These are phyloP conservation scores for Callochromis pleurospilus DNA, from an alignment of 2,113 vertebrate genomes.

Conservation along the genomic window DNA sequence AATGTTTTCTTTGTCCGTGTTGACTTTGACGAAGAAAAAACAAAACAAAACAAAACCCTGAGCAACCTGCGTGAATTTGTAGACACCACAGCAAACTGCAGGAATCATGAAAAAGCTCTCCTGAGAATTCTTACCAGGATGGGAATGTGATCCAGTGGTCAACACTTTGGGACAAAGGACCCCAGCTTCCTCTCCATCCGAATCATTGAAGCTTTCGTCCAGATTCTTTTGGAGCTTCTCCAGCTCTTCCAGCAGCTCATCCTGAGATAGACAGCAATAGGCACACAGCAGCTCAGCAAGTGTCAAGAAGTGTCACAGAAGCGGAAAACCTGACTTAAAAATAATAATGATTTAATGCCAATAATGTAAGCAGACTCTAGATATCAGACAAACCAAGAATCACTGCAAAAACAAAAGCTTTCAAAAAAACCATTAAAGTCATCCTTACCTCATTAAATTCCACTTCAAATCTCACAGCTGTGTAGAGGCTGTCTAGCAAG, in stretches of 20 bases:
- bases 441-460: conserved; percentile 1
- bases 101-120: not conserved
- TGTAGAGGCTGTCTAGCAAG: not conserved
- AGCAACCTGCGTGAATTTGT: not conserved
- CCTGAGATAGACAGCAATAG: not conserved
- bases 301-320: not conserved
- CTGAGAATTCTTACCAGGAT: not conserved
- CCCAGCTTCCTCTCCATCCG: not conserved
- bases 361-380: not conserved
- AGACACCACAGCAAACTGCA: not conserved
- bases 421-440: not conserved
- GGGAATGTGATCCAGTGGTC: not conserved
- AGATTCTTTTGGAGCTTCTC: not conserved
- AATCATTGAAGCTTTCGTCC: not conserved
- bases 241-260: conserved; percentile 13
- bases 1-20: not conserved
- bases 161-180: not conserved
- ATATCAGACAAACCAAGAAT: not conserved
- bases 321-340: accelerated
- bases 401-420: not conserved
- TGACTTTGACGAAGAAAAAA: not conserved
- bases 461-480: not conserved
- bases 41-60: not conserved
- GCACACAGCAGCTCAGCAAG: not conserved
- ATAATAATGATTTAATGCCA: not conserved